Evolutionary conservation across 2,797 vertebrate species (phyloP).

Genomic region (Betta splendens): DNA sequence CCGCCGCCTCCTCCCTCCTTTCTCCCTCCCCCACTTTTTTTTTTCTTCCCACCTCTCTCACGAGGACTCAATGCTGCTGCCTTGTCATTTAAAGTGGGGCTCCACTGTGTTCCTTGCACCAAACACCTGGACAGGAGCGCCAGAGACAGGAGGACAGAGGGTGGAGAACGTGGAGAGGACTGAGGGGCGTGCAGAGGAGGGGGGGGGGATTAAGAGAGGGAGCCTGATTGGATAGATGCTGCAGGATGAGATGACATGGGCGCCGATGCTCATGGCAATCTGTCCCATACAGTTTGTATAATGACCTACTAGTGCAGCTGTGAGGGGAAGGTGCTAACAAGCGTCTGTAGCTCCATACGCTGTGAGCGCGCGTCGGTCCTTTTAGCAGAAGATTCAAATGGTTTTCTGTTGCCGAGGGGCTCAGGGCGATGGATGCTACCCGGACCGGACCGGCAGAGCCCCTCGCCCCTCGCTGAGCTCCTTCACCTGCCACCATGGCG

Average conservation of each 20-base stretch:
- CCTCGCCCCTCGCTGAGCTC: constrained; percentile 32
- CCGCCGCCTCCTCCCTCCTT: constrained; percentile 37
- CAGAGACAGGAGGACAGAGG: constrained; percentile 19
- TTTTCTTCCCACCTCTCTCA: constrained; percentile 38
- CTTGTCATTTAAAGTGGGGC: too few relatives aligned
- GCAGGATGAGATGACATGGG: constrained; percentile 42
- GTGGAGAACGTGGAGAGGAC: constrained; percentile 16
- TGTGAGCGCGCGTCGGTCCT: not conserved
- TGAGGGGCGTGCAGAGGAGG: constrained; percentile 13
- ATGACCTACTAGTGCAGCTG: constrained; percentile 43
- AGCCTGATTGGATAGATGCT: constrained; percentile 40
- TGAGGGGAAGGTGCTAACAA: constrained; percentile 4
- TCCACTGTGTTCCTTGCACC: constrained; percentile 5
- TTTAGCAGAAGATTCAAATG: not conserved
- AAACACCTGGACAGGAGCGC: constrained; percentile 51
- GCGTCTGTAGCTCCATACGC: constrained; percentile 13
- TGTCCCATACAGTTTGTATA: constrained; percentile 36
- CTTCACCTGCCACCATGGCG: constrained; percentile 78
- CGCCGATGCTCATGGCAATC: constrained; percentile 30
- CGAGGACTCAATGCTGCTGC: constrained; percentile 17
- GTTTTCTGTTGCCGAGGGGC: not conserved
- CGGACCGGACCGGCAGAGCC: constrained; percentile 17
- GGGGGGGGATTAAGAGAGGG: constrained; percentile 12
- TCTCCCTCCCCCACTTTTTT: constrained; percentile 28
- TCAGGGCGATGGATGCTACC: constrained; percentile 7